Base-by-base conservation (phyloP, 2,797 vertebrate species). In the Urosaurus nigricauda region DNA sequence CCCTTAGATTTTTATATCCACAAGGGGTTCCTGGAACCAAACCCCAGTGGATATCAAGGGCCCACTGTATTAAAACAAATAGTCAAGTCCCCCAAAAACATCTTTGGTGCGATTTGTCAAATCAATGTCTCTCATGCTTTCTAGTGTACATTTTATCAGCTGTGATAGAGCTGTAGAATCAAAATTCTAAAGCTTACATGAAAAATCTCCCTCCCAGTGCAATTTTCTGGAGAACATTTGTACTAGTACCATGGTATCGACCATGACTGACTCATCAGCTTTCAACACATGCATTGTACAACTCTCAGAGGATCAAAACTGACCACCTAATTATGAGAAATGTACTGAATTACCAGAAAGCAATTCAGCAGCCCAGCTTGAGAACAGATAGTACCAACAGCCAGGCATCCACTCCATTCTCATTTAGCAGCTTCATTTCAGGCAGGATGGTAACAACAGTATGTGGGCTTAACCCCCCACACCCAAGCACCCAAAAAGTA, bases 241-340 rank as follows among this genome's bases (percentile, higher is more conserved):
- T 70, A 47, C 56, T 86, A 79, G 79, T 65, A 84, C 92, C 87
- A 53, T 51, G n/a, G 47, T 91, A 90, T 89, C 82, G 91, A 94
- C 91, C 80, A 32, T 83, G 79, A 58, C 63, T 32, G 89, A 40
- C 65, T 92, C 89, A 92, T 94, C 87, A 92, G 81, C 77, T 92
- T 91, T 89, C 87, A 92, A 87, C 29, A 89, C 40, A 43, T 65
- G 78, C 81, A 83, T 35, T 70, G 26, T 73, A 84, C 40, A 91
- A 86, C 43, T 90, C 87, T 94, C 94, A 71, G 58, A 88, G 70
- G 91, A 94, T 63, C 90, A 91, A 90, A 93, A 91, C 78, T 91
- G 83, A 43, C 81, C 92, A 4, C 19, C 89, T 94, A 91, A 93
- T 92, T 88, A 93, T 0, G 0, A 91, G 75, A 71, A 63, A 84